Conservation (phyloP, 2,797 vertebrate species). For the Parauchenoglanis ngamensis region DNA sequence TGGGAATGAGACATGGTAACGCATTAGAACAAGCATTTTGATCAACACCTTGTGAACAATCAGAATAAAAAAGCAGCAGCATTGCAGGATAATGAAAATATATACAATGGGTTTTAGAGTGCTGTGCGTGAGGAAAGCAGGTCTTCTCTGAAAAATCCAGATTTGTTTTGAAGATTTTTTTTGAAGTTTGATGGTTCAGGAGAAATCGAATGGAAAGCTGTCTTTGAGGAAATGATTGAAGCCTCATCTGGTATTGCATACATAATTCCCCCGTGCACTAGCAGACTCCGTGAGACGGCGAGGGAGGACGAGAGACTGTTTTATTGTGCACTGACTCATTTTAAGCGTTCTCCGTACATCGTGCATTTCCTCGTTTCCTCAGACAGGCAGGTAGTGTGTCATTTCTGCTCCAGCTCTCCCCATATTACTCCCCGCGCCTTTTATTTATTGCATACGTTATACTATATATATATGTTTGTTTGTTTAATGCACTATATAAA, state of each 20-base stretch:
- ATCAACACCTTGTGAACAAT: no score
- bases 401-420: slow-evolving; percentile 17
- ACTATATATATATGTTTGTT: no score
- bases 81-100: not conserved
- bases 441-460: slow-evolving; percentile 1
- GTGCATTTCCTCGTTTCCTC: not conserved
- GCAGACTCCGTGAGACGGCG: not conserved
- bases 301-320: not conserved
- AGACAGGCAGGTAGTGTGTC: slow-evolving; percentile 9
- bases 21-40: no score
- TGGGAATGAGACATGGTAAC: no score
- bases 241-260: slow-evolving; percentile 5
- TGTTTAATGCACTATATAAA: not conserved
- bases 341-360: not conserved
- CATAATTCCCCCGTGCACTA: not conserved
- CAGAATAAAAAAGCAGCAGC: not conserved
- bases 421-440: not conserved
- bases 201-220: slow-evolving; percentile 13
- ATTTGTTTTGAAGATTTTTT: slow-evolving; percentile 9
- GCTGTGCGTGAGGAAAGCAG: not conserved
- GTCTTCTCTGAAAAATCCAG: not conserved
- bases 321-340: not conserved
- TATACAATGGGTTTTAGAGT: not conserved
- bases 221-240: not conserved
- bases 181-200: slow-evolving; percentile 12